Percentiles rank a stretch among this genome's conserved stretches.
Evolutionary conservation across 1,140 invertebrate genomes (phyloP).

Genomic region (Neodiprion pinetum): DNA sequence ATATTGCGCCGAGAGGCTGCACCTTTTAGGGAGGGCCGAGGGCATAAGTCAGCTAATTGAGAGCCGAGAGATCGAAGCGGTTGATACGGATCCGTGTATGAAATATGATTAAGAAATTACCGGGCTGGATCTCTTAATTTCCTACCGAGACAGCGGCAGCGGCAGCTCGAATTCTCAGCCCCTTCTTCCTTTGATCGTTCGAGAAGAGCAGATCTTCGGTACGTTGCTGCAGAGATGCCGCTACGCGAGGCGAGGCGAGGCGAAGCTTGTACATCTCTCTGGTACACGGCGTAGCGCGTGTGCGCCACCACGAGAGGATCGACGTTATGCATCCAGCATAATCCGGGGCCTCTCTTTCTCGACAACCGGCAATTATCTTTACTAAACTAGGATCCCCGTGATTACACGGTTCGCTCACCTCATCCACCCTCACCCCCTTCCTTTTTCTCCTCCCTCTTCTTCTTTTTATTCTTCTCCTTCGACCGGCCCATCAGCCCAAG

Average conservation of each 20-base stretch:
- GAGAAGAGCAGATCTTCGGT: constrained; percentile 12
- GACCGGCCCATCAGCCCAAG: neutral
- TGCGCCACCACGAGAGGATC: neutral
- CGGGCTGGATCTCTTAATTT: constrained; percentile 57
- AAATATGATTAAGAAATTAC: constrained; percentile 59
- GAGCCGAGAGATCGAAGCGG: constrained; percentile 3
- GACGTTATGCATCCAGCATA: neutral
- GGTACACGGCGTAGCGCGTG: too few species aligned
- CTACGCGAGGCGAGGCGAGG: too few species aligned
- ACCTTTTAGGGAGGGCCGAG: too few species aligned
- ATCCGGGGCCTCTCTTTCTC: neutral
- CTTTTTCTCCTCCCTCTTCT: constrained; percentile 17
- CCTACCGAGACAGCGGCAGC: constrained; percentile 44
- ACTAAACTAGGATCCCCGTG: constrained; percentile 58
- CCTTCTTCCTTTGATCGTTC: neutral
- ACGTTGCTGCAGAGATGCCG: neutral
- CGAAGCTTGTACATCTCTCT: too few species aligned
- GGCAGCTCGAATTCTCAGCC: constrained; percentile 22
- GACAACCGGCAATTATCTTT: constrained; percentile 59
- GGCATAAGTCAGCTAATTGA: neutral
- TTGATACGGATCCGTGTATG: constrained; percentile 9
- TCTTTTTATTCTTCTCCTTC: neutral
- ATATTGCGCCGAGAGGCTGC: too few species aligned
- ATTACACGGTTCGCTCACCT: constrained; percentile 48
- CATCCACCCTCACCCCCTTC: constrained; percentile 27